These are phyloP conservation scores for Eurytoma adleriae DNA, from an alignment of 2,888 invertebrate genomes.

Conservation along the genomic window DNA sequence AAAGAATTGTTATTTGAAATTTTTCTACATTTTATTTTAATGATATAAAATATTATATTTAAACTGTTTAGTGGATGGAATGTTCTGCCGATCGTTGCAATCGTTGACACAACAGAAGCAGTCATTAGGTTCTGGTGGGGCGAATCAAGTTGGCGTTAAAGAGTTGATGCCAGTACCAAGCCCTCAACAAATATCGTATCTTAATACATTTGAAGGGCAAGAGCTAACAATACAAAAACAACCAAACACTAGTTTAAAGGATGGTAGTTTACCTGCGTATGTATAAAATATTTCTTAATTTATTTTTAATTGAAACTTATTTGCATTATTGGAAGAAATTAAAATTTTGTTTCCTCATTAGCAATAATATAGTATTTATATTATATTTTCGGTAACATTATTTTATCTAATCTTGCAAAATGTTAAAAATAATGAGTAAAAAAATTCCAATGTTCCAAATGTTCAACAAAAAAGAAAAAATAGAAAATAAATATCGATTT, in stretches of 20 bases:
- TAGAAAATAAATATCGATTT: too few species aligned
- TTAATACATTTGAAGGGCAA: slow-evolving; percentile 97
- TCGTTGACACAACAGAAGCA: slow-evolving; percentile 81
- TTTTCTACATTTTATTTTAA: not conserved
- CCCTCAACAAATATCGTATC: slow-evolving; percentile 96
- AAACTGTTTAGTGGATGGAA: slow-evolving; percentile 78
- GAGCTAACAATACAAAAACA: slow-evolving; percentile 97
- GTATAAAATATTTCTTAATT: slow-evolving; percentile 69
- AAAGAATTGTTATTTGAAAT: not conserved
- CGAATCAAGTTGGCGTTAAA: slow-evolving; percentile 78
- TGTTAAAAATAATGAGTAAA: not conserved
- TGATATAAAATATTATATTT: not conserved
- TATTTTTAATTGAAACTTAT: not conserved
- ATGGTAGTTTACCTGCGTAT: slow-evolving; percentile 85
- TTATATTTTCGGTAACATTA: too few species aligned
- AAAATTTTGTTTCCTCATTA: slow-evolving; percentile 4
- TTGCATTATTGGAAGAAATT: not conserved
- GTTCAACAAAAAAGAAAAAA: too few species aligned
- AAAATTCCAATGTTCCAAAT: too few species aligned
- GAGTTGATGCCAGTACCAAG: slow-evolving; percentile 97
- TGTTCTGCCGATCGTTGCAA: slow-evolving; percentile 82
- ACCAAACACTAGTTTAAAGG: slow-evolving; percentile 92
- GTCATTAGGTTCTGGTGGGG: slow-evolving; percentile 72
- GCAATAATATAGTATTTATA: too few species aligned
- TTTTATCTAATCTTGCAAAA: not conserved